Evolutionary conservation across 2,888 invertebrate genomes (phyloP).

Genomic region (Aricia artaxerxes): DNA sequence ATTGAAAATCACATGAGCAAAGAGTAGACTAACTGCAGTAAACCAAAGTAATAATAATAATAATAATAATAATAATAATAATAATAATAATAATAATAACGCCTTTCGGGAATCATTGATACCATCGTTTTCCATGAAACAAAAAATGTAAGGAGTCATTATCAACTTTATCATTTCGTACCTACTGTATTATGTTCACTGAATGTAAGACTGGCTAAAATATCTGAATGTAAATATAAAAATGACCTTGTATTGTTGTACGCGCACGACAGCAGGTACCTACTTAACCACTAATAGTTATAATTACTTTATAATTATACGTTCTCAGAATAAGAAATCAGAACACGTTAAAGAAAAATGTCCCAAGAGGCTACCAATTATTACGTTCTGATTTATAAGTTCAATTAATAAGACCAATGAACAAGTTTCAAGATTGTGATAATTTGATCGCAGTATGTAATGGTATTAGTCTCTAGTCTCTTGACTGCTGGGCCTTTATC

Average conservation of each 20-base stretch:
- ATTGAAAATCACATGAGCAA: slow-evolving; percentile 1
- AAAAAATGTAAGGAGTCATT: not conserved
- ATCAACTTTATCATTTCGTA: not conserved
- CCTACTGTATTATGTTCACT: not conserved
- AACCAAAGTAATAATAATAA: too few species aligned
- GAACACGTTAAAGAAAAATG: not conserved
- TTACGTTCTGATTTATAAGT: not conserved
- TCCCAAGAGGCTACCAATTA: not conserved
- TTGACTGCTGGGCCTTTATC: too few species aligned
- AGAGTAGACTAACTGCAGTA: not conserved
- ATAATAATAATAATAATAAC: too few species aligned
- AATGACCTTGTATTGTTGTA: slow-evolving; percentile 24
- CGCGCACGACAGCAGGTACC: slow-evolving; percentile 5
- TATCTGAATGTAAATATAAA: slow-evolving; percentile 13
- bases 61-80: too few species aligned
- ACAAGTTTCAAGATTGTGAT: not conserved
- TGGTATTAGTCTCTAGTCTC: too few species aligned
- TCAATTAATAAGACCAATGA: not conserved
- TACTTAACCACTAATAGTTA: slow-evolving; percentile 16
- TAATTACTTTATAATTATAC: slow-evolving; percentile 34
- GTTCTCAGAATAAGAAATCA: slow-evolving; percentile 31
- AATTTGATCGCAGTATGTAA: not conserved
- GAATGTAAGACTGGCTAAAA: not conserved
- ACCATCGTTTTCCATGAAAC: not conserved
- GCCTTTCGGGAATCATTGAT: not conserved